Evolutionary conservation across 2,797 vertebrate genomes (phyloP).

Genomic region (Acipenser transmontanus): DNA sequence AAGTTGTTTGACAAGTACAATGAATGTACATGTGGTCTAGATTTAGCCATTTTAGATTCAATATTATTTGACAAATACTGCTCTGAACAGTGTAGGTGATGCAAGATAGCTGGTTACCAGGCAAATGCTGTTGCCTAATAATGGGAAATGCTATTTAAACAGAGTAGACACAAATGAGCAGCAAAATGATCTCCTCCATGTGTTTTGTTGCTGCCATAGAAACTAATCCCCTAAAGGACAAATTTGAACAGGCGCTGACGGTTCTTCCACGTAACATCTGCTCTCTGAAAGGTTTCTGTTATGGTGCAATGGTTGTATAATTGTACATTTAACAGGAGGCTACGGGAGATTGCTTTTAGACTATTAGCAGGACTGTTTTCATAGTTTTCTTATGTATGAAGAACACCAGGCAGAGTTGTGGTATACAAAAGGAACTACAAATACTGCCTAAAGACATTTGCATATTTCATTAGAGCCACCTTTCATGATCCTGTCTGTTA

Average conservation of each 20-base stretch:
- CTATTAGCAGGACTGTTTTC: neutral
- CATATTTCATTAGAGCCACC: slow-evolving; percentile 38
- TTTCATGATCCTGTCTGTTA: slow-evolving; percentile 20
- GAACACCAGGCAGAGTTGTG: slow-evolving; percentile 8
- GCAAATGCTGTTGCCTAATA: slow-evolving; percentile 30
- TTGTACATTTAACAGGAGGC: slow-evolving; percentile 19
- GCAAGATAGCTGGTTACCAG: neutral
- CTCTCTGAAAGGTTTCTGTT: slow-evolving; percentile 29
- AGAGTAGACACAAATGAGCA: slow-evolving; percentile 31
- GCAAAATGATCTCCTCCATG: neutral
- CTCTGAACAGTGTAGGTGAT: neutral
- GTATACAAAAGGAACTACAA: slow-evolving; percentile 19
- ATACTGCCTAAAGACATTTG: slow-evolving; percentile 25
- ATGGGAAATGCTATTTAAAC: slow-evolving; percentile 42
- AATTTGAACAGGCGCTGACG: slow-evolving; percentile 43
- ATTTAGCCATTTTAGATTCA: neutral
- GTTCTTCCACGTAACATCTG: slow-evolving; percentile 55
- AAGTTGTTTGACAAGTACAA: too few relatives aligned
- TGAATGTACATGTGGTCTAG: too few relatives aligned
- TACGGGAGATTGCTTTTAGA: neutral
- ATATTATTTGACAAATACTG: neutral
- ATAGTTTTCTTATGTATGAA: neutral
- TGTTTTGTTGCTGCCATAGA: slow-evolving; percentile 44
- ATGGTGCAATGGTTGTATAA: slow-evolving; percentile 11
- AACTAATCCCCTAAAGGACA: slow-evolving; percentile 65